These are phyloP conservation scores for Globodera ellingtonae DNA, from an alignment of 1,140 invertebrate genomes.

Conservation along the genomic window DNA sequence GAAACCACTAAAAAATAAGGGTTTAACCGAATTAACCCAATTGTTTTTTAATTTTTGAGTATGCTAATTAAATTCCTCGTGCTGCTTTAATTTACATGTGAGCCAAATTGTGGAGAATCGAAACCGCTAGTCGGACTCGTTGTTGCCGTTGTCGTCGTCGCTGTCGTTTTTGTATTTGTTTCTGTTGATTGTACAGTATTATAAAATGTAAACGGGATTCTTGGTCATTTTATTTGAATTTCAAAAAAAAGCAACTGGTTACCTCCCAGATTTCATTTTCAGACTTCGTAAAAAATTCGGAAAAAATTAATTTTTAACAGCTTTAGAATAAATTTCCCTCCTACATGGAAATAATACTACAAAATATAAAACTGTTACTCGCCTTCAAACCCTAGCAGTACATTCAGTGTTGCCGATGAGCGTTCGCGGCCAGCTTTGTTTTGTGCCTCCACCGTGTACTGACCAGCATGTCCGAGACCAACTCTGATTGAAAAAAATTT, in stretches of 20 bases:
- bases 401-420: slow-evolving; percentile 78
- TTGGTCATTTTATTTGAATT: no score
- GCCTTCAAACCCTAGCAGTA: slow-evolving; percentile 64
- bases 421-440: slow-evolving; percentile 78
- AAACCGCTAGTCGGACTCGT: not conserved
- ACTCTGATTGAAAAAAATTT: slow-evolving; percentile 20
- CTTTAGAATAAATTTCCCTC: no score
- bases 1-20: not conserved
- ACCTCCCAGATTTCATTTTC: no score
- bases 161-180: not conserved
- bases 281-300: no score
- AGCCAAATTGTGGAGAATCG: not conserved
- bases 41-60: no score
- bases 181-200: not conserved
- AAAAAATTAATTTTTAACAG: no score
- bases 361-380: no score
- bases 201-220: no score
- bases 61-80: no score
- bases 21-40: no score
- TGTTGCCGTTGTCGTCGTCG: not conserved
- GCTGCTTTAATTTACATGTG: not conserved
- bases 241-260: no score
- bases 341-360: no score
- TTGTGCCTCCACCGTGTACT: slow-evolving; percentile 77
- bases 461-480: slow-evolving; percentile 71